Base-by-base conservation (phyloP, 1,140 invertebrate species). In the Drosophila pseudoananassae region DNA sequence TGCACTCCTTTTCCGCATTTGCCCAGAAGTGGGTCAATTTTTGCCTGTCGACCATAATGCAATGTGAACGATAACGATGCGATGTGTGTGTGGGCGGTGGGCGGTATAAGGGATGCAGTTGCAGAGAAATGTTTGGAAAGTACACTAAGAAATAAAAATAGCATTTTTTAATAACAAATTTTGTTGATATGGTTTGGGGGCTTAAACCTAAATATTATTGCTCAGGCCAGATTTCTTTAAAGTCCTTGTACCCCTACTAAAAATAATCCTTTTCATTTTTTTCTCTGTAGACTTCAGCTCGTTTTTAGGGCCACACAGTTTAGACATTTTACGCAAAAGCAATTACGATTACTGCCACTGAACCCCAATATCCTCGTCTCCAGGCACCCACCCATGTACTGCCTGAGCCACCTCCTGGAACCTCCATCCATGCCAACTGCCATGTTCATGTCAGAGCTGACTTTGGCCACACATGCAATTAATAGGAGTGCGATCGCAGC, bases 391-490 rank as follows among this genome's bases (percentile, higher is more conserved):
- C 29, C 29, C 29, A 9, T 15, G 40, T 17, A 2, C n/a, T 10
- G 10, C 12, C 4, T 36, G 1, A 17, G 0, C 54, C 15, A 33
- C 4, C 14, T 5, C 23, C n/a, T 10, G 25, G 0, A 33, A 33
- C 14, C 10, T n/a, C 33, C 40, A 20, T 49, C 36, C 49, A 31
- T 75, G 71, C 52, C 59, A 59, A 52, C 52, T 74, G 71, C 52
- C 76, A 74, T 78, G 65, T 63, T 57, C 76, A 75, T 79, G 60
- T 72, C 82, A 74, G 70, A 81, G 68, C 65, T 72, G 31, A 51
- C 46, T 69, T 33, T 51, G 38, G 53, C 60, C 81, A 61, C 74
- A 74, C 74, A 82, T 75, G 78, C 84, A 85, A 85, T 87, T 81
- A 87, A 70, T 78, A 63, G 49, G 43, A 74, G 80, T 68, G 76